Evolutionary conservation across 1,140 invertebrate genomes (phyloP), one percentile per base, ranked within the genome.

Genomic region (Eulimnadia texana): DNA sequence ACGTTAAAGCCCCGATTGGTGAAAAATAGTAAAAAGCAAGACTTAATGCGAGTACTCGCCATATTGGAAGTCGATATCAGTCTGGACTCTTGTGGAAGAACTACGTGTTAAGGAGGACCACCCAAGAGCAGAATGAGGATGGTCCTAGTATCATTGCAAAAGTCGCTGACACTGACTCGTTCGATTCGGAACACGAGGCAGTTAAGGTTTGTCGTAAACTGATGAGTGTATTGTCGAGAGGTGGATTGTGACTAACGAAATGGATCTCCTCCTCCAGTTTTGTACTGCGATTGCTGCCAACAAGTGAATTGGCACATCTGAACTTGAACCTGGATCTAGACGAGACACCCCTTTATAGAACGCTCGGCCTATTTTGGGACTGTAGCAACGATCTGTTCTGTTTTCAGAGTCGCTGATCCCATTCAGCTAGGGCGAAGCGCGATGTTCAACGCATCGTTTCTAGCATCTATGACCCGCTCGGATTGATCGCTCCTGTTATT

Each of bases 61-160:
- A 52, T 29, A 49, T 56, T 50, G 56, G 61, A 28, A 61, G 55
- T 2, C 28, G 63, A 1, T 65, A 50, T 20, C 52, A 65, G 50
- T 47, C 29, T 0, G 63, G 63, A 33, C 50, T 64, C 6, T 50
- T 65, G 3, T 64, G 64, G 64, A 56, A 27, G 53, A 50, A 50
- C 1, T 10, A 25, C 22, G n/a, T 53, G 2, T 27, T 54, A 0
- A 49, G 50, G 19, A 13, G 29, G 11, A 53, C 23, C 2, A 50
- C 50, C 3, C 24, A 61, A 2, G 23, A 25, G 11, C 25, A 50
- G 51, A n/a, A 24, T 3, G 13, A 56, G 16, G 59, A 59, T 13
- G 60, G 28, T 50, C 54, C 55, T 20, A 59, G 50, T 9, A 51
- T 49, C 3, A 53, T 10, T 13, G 9, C 60, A 3, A 52, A 19